Percentiles rank a stretch among this genome's conserved stretches.
Evolutionary conservation across 1,140 invertebrate genomes (phyloP).

Genomic region (Andricus grossulariae): DNA sequence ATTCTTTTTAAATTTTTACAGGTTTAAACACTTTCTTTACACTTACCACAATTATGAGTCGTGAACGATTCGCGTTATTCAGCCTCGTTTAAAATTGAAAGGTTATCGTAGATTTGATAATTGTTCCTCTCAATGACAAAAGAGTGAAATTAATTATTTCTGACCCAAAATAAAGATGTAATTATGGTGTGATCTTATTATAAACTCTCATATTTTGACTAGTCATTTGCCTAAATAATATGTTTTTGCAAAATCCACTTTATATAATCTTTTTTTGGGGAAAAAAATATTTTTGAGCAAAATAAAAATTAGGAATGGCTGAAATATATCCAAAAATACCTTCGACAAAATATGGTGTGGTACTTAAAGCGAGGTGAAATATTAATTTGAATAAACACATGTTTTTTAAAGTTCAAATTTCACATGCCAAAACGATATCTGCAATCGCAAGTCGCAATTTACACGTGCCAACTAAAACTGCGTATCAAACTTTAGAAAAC

Average conservation of each 20-base stretch:
- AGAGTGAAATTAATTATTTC: constrained; percentile 13
- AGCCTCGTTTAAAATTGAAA: constrained; percentile 36
- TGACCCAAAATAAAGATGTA: constrained; percentile 8
- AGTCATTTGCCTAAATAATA: too few relatives aligned
- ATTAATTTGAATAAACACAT: too few relatives aligned
- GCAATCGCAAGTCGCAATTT: constrained; percentile 3
- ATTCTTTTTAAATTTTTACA: neutral
- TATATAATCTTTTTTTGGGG: too few relatives aligned
- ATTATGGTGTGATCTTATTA: neutral
- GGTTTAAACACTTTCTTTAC: neutral
- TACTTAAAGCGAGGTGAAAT: too few relatives aligned
- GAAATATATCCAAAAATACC: too few relatives aligned
- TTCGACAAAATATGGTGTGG: too few relatives aligned
- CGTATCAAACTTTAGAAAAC: constrained; percentile 11
- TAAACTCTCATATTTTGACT: neutral
- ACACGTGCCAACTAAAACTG: constrained; percentile 7
- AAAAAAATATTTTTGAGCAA: too few relatives aligned
- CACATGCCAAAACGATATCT: neutral
- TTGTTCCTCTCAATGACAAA: constrained; percentile 12
- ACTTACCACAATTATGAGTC: neutral
- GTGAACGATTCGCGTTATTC: constrained; percentile 28
- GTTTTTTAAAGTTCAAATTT: constrained; percentile 1
- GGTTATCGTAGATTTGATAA: constrained; percentile 42
- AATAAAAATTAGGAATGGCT: too few relatives aligned
- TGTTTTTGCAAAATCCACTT: too few relatives aligned